Evolutionary conservation across 2,113 vertebrate genomes (phyloP).

Genomic region (Neodon shergylaensis): DNA sequence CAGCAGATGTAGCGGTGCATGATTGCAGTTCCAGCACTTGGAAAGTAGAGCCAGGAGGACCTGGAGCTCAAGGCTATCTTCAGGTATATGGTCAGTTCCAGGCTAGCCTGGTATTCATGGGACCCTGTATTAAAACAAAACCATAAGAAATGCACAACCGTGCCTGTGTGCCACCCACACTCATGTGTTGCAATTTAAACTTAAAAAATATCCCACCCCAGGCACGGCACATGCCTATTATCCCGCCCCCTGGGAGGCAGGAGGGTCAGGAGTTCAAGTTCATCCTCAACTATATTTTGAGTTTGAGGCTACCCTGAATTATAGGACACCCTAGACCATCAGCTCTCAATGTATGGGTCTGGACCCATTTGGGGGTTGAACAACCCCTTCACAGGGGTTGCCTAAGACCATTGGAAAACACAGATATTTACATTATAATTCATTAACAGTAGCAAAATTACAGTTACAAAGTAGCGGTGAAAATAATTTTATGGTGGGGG

Average conservation of each 20-base stretch:
- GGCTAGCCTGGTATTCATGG: background rate
- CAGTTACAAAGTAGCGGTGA: background rate
- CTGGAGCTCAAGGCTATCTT: background rate
- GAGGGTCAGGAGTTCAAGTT: background rate
- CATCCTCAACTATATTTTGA: background rate
- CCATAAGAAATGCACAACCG: background rate
- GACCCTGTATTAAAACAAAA: background rate
- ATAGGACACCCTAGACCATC: background rate
- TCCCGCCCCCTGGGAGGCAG: background rate
- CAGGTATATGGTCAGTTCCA: background rate
- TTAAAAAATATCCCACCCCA: background rate
- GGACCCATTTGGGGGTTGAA: background rate
- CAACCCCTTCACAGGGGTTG: background rate
- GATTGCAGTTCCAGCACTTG: background rate
- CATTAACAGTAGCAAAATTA: background rate
- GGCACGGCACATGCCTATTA: background rate
- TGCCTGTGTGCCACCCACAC: background rate
- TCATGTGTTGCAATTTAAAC: too few relatives aligned
- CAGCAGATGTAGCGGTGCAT: background rate
- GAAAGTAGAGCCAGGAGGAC: background rate
- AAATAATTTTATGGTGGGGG: background rate
- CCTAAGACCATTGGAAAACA: background rate
- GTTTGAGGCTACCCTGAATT: background rate
- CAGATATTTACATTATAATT: background rate
- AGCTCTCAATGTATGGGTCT: background rate